Evolutionary conservation across 1,140 invertebrate genomes (phyloP).

Genomic region (Drosophila mauritiana): DNA sequence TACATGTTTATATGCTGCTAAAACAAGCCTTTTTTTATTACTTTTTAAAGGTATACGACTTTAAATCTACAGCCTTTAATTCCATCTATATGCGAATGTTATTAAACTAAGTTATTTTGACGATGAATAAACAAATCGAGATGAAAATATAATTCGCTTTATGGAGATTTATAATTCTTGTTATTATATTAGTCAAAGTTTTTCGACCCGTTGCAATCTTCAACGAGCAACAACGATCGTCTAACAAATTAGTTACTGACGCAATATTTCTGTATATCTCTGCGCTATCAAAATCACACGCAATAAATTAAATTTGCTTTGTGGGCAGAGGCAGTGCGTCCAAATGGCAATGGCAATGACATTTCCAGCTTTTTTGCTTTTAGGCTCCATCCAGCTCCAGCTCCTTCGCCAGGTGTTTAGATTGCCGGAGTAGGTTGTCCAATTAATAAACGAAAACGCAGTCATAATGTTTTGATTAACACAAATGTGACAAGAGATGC

Average conservation of each 20-base stretch:
- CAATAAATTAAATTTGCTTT: slow-evolving; percentile 77
- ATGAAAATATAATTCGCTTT: too few relatives aligned
- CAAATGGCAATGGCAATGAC: slow-evolving; percentile 40
- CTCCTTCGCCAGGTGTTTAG: slow-evolving; percentile 31
- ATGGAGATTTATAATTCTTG: too few relatives aligned
- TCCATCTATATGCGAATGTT: too few relatives aligned
- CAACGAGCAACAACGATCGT: slow-evolving; percentile 27
- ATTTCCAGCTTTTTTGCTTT: slow-evolving; percentile 13
- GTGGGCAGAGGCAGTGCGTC: slow-evolving; percentile 20
- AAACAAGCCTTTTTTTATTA: neutral
- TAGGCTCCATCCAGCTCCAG: neutral
- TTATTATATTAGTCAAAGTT: neutral
- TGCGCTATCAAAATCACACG: slow-evolving; percentile 81
- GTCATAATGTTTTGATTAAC: slow-evolving; percentile 82
- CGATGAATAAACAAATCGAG: too few relatives aligned
- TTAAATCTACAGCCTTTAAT: neutral
- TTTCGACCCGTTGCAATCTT: slow-evolving; percentile 47
- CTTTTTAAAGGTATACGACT: neutral
- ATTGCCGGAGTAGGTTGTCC: slow-evolving; percentile 47
- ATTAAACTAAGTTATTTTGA: too few relatives aligned
- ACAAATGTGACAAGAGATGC: slow-evolving; percentile 80
- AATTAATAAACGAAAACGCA: slow-evolving; percentile 79
- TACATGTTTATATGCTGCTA: neutral
- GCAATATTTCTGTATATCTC: slow-evolving; percentile 74
- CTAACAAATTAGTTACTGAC: slow-evolving; percentile 82